Conservation (phyloP, 2,797 vertebrate genomes). For the Pseudochirops corinnae region DNA sequence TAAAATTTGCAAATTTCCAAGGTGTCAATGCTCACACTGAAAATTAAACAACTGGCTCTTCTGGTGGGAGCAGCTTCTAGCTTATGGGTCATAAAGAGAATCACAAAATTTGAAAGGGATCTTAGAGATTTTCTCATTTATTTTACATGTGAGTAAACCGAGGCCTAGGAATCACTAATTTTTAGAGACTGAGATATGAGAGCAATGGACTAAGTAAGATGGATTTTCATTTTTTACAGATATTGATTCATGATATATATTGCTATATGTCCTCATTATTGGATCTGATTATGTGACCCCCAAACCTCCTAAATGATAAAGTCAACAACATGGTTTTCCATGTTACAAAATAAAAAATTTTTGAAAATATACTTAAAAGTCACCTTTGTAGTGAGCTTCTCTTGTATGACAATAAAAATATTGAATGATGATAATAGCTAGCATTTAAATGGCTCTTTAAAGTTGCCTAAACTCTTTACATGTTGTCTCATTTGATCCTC, state of each 20-base stretch:
- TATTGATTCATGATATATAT: no score
- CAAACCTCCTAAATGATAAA: neutral
- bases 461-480: neutral
- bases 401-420: neutral
- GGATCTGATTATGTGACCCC: no score
- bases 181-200: neutral
- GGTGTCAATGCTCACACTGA: neutral
- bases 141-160: neutral
- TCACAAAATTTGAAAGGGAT: neutral
- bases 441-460: neutral
- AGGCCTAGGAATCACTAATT: neutral
- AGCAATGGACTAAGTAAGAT: neutral
- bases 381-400: neutral
- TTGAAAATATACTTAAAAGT: neutral
- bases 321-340: neutral
- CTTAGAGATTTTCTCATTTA: neutral
- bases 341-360: neutral
- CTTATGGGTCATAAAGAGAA: neutral
- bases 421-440: neutral
- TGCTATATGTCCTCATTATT: neutral
- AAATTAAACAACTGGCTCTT: neutral
- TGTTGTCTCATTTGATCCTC: neutral
- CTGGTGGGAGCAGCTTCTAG: neutral
- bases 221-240: neutral
- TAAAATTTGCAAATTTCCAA: neutral